Evolutionary conservation across 2,888 invertebrate genomes (phyloP).

Genomic region (Margaritifera margaritifera): DNA sequence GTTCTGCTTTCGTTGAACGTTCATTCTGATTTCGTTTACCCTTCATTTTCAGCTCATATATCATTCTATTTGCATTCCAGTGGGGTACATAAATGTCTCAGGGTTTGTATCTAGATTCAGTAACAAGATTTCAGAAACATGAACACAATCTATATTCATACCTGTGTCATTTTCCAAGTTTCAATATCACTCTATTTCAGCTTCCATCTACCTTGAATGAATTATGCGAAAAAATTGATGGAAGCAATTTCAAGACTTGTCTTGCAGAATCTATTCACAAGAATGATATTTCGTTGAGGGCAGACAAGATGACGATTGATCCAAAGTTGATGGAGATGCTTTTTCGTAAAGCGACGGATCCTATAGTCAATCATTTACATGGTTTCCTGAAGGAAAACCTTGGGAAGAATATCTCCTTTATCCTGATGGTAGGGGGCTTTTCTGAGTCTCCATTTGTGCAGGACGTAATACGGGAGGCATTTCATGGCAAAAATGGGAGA

Average conservation of each 20-base stretch:
- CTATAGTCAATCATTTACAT: conserved; percentile 13
- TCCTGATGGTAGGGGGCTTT: conserved; percentile 27
- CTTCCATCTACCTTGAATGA: too few relatives aligned
- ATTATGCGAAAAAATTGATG: too few relatives aligned
- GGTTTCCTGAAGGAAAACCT: conserved; percentile 11
- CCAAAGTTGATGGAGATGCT: conserved; percentile 4
- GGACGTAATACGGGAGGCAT: conserved; percentile 8
- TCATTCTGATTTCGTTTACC: too few relatives aligned
- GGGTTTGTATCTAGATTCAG: too few relatives aligned
- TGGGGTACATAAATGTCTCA: too few relatives aligned
- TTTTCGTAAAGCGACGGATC: conserved; percentile 12
- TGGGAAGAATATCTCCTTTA: conserved; percentile 9
- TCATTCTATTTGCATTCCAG: too few relatives aligned
- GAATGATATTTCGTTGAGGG: conserved; percentile 7
- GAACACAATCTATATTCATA: too few relatives aligned
- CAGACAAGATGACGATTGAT: conserved; percentile 13
- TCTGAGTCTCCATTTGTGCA: conserved; percentile 22
- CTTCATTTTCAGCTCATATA: too few relatives aligned
- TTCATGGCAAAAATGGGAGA: conserved; percentile 1
- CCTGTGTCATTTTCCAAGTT: too few relatives aligned
- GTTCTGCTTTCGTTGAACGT: too few relatives aligned
- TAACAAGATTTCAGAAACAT: too few relatives aligned
- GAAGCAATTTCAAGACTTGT: background rate
- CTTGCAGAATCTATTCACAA: conserved; percentile 6
- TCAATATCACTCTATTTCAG: too few relatives aligned